Base-by-base conservation (phyloP, 1,140 invertebrate genomes). In the Gryon sp. region DNA sequence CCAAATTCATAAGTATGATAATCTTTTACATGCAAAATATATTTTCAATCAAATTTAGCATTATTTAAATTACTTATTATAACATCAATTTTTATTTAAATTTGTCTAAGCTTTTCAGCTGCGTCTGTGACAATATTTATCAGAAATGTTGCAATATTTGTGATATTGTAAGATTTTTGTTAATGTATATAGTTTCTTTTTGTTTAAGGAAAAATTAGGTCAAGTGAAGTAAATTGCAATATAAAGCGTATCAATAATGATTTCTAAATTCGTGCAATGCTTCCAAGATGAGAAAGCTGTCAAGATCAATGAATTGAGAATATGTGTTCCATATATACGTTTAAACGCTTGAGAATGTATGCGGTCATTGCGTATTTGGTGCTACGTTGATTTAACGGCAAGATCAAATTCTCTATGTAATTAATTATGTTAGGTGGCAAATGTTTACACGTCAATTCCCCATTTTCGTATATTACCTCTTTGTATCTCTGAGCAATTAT, bases 271-370 rank as follows among this genome's bases (percentile, higher is more conserved):
- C 59, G 63, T 57, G 63, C 48, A 45, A 63, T 69, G 63, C 63
- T 63, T 57, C 57, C 48, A 76, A 76, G 57, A 76, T 69, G 73
- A 68, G 72, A 68, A 68, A 62, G 40, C 63, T 55, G 63, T 75
- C 63, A 75, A 75, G 70, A 75, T 66, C 62, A 75, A 75, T 75
- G 60, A 50, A 63, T 74, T 30, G 60, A 65, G 34, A 34, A 45
- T 73, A 50, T 7, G 7, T 48, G 16, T 55, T 48, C 24, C 30
- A 32, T 18, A 20, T 36, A 32, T n/a, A 6, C 18, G 19, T 5
- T 0, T 8, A 28, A 4, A 7, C 24, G 1, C 16, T 2, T 34
- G 7, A 19, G 38, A 28, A 38, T 50, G 24, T 68, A 14, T 34
- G 36, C 30, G 43, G 65, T 45, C 15, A 36, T 15, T 43, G 38